Base-by-base conservation (phyloP, 2,888 invertebrate genomes). In the Drosophila silvestris region DNA sequence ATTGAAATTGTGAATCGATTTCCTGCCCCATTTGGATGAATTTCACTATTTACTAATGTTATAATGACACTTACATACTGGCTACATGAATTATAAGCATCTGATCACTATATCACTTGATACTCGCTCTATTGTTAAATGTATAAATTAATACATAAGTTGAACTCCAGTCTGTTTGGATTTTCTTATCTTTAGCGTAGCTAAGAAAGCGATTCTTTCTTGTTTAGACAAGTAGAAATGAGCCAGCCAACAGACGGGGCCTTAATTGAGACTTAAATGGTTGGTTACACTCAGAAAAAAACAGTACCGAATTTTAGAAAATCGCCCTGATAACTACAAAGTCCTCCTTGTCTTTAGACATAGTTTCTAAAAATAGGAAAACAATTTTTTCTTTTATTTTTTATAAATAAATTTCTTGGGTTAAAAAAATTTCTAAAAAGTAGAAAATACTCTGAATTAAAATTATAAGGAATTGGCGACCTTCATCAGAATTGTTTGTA, bases 221-320 rank as follows among this genome's bases (percentile, higher is more conserved):
- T 47, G 22, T 7, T 47, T 19, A 10, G 30, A 16, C 14, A 52
- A n/a, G 10, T 2, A 35, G 33, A 61, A 32, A 37, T 3, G 14
- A 39, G 33, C 16, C 16, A 66, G 35, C 44, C 52, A 44, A 44
- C 22, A 44, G 54, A 35, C 39, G 16, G 64, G 26, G 37, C 53
- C 51, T 65, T 65, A 69, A 74, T 75, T 74, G 54, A 62, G 61
- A 62, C 62, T 62, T 44, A 47, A 66, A 57, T 47, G n/a, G 19
- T 32, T 35, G 12, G 12, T 12, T 22, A 14, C 14, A 22, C 44
- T 22, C 3, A 44, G 6, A 6, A 14, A 1, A 14, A 44, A 6
- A 39, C 9, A 39, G 19, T 9, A 9, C 39, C 7, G 9, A 14
- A 6, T 37, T 37, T 37, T 12, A 12, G 6, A 7, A 35, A 35